Conservation (phyloP, 2,888 invertebrate species). For the Psylliodes chrysocephalus region DNA sequence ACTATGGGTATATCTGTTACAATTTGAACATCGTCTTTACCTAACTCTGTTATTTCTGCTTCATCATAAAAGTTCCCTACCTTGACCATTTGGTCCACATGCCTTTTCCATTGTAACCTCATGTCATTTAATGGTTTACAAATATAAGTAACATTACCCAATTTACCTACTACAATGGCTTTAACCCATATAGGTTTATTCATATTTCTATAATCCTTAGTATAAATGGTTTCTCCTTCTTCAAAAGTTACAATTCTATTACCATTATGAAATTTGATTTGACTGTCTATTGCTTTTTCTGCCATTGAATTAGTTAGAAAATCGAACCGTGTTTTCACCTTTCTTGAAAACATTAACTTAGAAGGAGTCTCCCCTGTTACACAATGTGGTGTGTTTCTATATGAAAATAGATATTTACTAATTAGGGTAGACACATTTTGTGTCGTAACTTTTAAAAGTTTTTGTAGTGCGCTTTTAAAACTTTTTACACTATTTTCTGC, state of each 20-base stretch:
- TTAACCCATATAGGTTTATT: slow-evolving; percentile 9
- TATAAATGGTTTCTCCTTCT: too few species aligned
- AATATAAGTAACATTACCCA: slow-evolving; percentile 13
- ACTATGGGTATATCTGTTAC: too few species aligned
- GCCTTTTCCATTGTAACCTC: slow-evolving; percentile 18
- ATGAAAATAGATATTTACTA: slow-evolving; percentile 29
- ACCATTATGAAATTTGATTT: slow-evolving; percentile 15
- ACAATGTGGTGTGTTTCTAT: slow-evolving; percentile 28
- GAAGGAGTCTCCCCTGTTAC: slow-evolving; percentile 26
- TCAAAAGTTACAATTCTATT: neutral
- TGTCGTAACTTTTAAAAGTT: slow-evolving; percentile 11
- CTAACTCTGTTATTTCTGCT: neutral
- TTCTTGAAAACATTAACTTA: slow-evolving; percentile 25
- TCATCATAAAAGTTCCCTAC: slow-evolving; percentile 22
- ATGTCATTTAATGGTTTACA: slow-evolving; percentile 17
- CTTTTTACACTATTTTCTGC: slow-evolving; percentile 37
- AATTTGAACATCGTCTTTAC: too few species aligned
- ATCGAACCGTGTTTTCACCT: slow-evolving; percentile 15
- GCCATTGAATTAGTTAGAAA: too few species aligned
- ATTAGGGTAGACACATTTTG: slow-evolving; percentile 14
- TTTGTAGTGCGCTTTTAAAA: slow-evolving; percentile 31
- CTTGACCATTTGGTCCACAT: slow-evolving; percentile 18
- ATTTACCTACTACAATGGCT: slow-evolving; percentile 8
- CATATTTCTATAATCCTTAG: slow-evolving; percentile 7
- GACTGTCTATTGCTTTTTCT: slow-evolving; percentile 13